phyloP scores from a whole-genome alignment of 2,888 invertebrate genomes.

The Automeris io region DNA sequence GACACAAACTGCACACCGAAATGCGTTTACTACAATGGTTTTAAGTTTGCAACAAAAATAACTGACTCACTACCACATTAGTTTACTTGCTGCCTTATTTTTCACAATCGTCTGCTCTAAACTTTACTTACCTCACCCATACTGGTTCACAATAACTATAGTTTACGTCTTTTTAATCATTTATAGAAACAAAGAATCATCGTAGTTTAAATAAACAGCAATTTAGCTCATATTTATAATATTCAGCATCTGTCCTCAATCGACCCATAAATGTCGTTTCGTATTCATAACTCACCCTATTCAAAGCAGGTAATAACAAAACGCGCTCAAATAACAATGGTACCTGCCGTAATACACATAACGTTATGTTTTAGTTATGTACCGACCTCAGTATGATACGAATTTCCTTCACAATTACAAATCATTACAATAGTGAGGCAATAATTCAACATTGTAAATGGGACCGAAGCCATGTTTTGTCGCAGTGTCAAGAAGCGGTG shows the following conservation, averaged over 20 bases:
- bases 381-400: conserved; percentile 13
- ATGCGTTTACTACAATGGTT: no score
- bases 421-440: conserved; percentile 16
- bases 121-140: no score
- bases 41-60: no score
- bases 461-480: conserved; percentile 4
- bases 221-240: neutral
- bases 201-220: no score
- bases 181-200: no score
- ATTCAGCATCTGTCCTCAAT: neutral
- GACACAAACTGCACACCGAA: no score
- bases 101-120: no score
- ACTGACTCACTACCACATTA: no score
- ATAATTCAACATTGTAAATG: conserved; percentile 11
- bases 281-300: conserved; percentile 2
- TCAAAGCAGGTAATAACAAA: neutral
- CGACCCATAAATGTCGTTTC: conserved; percentile 1
- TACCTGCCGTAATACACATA: neutral
- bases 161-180: no score
- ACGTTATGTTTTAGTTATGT: conserved; percentile 11
- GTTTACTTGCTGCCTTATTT: no score
- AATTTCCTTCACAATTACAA: conserved; percentile 18
- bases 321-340: conserved; percentile 1
- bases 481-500: neutral
- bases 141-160: no score